Base-by-base conservation (phyloP, 2,888 invertebrate genomes). In the Mesoligia furuncula region DNA sequence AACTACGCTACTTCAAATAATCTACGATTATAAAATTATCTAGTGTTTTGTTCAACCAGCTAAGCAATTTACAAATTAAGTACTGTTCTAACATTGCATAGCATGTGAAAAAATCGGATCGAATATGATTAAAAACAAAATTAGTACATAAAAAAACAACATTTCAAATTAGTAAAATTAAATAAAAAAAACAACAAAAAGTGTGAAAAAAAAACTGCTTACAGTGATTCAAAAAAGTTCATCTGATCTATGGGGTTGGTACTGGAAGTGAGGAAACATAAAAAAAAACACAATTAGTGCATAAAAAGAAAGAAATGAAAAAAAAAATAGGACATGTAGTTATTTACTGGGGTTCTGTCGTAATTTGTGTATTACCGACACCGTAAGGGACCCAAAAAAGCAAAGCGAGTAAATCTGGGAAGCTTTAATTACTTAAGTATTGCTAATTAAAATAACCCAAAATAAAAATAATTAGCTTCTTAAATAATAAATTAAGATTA, bases 171-270 rank as follows among this genome's bases (percentile, higher is more conserved):
- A 87, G 87, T 88, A 81, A 85, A 83, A 80, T 85, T 78, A 77
- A 65, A 79, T 83, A 87, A 42, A 81, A 83, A 31, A 31, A 86
- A 87, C 79, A 83, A 85, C 79, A 85, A 83, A 90, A 91, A 89
- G 24, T 51, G 54, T 77, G 39, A 88, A 90, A 87, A 89, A 89
- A 92, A 94, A 93, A 92, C 83, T 93, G 94, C 96, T 96, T 96
- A 96, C 96, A 96, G 95, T 91, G 96, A 96, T 90, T 96, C 96
- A 95, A 96, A 96, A 96, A 96, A 96, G 96, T 96, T 96, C 96
- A 96, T 96, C 95, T 96, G 96, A 96, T 96, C 96, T 94, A 96
- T 94, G 92, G 96, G 96, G 96, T 96, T 96, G 94, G 96, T 96
- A 95, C 96, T 96, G 89, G 85, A 94, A 95, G 87, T 90, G 92